Evolutionary conservation across 92 coral and sea anemone species (phyloP).

Genomic region (Porites evermanni): DNA sequence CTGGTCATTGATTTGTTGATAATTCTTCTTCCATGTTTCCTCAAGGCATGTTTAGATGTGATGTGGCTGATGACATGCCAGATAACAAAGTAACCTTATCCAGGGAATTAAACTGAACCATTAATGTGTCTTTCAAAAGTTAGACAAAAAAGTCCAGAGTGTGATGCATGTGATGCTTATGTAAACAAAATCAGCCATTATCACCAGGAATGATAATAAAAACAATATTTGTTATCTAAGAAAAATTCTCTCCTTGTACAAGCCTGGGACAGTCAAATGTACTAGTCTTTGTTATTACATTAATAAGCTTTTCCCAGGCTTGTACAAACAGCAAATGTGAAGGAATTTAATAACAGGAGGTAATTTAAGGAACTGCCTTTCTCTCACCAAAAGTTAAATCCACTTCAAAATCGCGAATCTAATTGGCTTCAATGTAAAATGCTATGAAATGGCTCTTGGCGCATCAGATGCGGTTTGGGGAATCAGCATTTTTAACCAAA

Average conservation of each 20-base stretch:
- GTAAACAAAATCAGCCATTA: neutral
- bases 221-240: too few relatives aligned
- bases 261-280: too few relatives aligned
- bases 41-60: neutral
- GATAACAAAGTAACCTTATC: neutral
- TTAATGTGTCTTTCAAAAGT: neutral
- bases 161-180: neutral
- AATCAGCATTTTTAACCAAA: neutral
- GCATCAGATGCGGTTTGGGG: neutral
- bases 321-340: neutral
- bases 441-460: neutral
- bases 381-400: neutral
- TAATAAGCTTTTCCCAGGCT: neutral
- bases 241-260: too few relatives aligned
- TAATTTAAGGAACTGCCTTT: neutral
- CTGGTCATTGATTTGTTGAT: conserved; percentile 11
- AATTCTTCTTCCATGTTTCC: too few relatives aligned
- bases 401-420: neutral
- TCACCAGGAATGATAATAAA: neutral
- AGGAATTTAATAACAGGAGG: conserved; percentile 20
- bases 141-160: neutral
- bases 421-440: neutral
- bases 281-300: too few relatives aligned
- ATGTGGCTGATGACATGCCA: neutral
- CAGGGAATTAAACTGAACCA: neutral